Evolutionary conservation across 2,888 invertebrate genomes (phyloP), one percentile per base, ranked within the genome.

Genomic region (Harpalus rubripes): DNA sequence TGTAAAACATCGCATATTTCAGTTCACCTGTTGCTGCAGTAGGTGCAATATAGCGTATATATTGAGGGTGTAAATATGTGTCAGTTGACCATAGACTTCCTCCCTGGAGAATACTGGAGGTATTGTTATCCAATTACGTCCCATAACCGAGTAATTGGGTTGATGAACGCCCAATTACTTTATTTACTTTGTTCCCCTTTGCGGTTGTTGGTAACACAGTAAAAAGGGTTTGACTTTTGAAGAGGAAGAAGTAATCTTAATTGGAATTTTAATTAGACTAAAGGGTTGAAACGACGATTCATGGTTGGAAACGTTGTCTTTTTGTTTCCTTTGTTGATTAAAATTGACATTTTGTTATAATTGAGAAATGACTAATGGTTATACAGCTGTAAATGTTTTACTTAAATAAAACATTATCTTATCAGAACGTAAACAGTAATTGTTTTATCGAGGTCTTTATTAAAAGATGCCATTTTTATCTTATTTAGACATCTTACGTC

Each of bases 61-160:
- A 26, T 63, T 32, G 32, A 63, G 63, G 63, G 63, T 18, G 22
- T 63, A 63, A 63, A 63, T 63, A 63, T 63, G 10, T 63, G 26
- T 63, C 63, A 63, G 63, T 63, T 63, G 63, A 63, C 63, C 68
- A 68, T 41, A 15, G 65, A 68, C 68, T 22, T 65, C 26, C 12
- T 68, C 63, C 68, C 15, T 68, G 68, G 68, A 68, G 68, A 32
- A 8, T 12, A 68, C 32, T 32, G 68, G 68, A 68, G 32, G 32
- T 68, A 68, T 68, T 68, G 68, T 68, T 68, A 68, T 32, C 68
- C 68, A 39, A 68, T 68, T 68, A 39, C 68, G n/a, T 32, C 41
- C 39, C 15, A 68, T 68, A 68, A 32, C 39, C 12, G 7, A 68
- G 32, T 39, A 68, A 68, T 39, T 68, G 32, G 15, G 15, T 32